Conservation (phyloP, 2,888 invertebrate genomes). For the Phlogophora meticulosa region DNA sequence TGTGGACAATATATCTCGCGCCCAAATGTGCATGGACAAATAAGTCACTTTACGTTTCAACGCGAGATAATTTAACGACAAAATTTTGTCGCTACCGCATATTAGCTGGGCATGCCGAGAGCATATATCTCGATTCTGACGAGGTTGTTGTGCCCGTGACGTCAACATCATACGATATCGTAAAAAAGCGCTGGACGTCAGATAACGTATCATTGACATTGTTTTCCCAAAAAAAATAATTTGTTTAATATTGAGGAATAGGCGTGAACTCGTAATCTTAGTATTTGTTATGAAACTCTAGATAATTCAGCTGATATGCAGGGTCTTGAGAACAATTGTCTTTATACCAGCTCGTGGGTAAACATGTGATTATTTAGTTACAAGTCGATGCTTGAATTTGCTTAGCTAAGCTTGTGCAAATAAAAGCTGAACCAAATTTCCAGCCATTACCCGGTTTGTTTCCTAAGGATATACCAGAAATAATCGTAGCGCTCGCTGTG, state of each 20-base stretch:
- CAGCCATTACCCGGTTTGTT: neutral
- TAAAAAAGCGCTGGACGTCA: constrained; percentile 29
- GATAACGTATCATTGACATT: constrained; percentile 45
- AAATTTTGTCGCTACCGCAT: constrained; percentile 4
- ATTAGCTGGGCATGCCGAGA: neutral
- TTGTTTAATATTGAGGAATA: constrained; percentile 42
- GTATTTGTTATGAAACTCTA: constrained; percentile 44
- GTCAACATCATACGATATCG: constrained; percentile 49
- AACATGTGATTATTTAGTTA: neutral
- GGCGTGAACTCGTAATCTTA: constrained; percentile 42
- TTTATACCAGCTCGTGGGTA: neutral
- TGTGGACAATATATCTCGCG: neutral
- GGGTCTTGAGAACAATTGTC: constrained; percentile 15
- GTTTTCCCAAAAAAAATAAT: constrained; percentile 36
- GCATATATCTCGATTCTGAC: constrained; percentile 18
- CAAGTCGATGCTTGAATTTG: neutral
- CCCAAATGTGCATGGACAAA: neutral
- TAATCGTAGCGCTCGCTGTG: neutral
- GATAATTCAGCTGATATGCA: constrained; percentile 38
- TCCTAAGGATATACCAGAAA: neutral
- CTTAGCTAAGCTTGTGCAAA: neutral
- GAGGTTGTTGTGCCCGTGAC: constrained; percentile 51
- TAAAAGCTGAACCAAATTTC: neutral
- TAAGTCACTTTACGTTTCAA: neutral
- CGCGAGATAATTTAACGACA: neutral